A percentile compares a stretch with the other conserved stretches of the same genome.
phyloP scores from a whole-genome alignment of 1,140 invertebrate genomes.

The Aphelenchoides fujianensis region DNA sequence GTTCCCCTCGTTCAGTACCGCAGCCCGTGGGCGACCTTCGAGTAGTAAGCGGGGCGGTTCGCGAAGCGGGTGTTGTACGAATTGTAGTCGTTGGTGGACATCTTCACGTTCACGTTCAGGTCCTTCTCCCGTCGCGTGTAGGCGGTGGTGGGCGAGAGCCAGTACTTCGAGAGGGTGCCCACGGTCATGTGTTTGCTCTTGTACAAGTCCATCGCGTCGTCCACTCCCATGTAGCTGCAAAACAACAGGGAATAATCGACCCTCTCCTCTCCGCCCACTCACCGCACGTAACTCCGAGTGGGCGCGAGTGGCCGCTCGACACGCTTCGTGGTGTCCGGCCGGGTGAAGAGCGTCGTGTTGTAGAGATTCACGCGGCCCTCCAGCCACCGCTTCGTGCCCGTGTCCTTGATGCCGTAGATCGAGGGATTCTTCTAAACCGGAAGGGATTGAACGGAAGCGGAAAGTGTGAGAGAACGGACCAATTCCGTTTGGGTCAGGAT shows the following conservation, averaged over 20 bases:
- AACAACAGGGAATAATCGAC: slow-evolving; percentile 17
- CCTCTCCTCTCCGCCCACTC: slow-evolving; percentile 24
- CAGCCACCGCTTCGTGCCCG: slow-evolving; percentile 39
- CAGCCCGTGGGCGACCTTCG: neutral
- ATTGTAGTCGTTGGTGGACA: slow-evolving; percentile 11
- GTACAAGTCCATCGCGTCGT: slow-evolving; percentile 38
- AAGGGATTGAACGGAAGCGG: neutral
- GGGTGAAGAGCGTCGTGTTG: slow-evolving; percentile 31
- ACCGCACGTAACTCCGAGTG: slow-evolving; percentile 26
- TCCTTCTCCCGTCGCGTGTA: slow-evolving; percentile 16
- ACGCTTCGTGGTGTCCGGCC: neutral
- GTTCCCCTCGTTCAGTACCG: no score
- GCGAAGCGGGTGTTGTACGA: slow-evolving; percentile 22
- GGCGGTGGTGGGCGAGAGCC: slow-evolving; percentile 25
- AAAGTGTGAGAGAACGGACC: slow-evolving; percentile 9
- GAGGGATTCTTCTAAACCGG: slow-evolving; percentile 8
- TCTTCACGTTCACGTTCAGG: neutral
- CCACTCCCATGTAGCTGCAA: slow-evolving; percentile 39
- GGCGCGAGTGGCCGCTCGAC: slow-evolving; percentile 38
- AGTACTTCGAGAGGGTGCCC: slow-evolving; percentile 37
- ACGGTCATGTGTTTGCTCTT: slow-evolving; percentile 42
- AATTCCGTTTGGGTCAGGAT: slow-evolving; percentile 39
- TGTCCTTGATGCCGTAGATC: slow-evolving; percentile 33
- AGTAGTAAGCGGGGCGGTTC: slow-evolving; percentile 24
- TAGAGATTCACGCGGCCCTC: slow-evolving; percentile 36